These are phyloP conservation scores for Pseudonaja textilis DNA, from an alignment of 2,113 vertebrate species.

Conservation along the genomic window DNA sequence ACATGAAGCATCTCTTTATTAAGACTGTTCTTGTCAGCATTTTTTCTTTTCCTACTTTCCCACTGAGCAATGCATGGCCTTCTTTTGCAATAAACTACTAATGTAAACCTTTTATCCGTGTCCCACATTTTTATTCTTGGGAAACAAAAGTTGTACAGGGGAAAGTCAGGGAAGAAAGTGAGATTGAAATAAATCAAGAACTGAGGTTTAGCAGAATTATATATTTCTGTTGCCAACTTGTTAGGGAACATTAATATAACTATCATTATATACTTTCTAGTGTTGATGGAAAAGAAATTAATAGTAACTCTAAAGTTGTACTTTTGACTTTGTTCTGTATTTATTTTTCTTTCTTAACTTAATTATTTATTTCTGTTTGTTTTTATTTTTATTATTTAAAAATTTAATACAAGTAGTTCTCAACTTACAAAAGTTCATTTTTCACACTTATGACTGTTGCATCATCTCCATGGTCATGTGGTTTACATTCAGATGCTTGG, in stretches of 20 bases:
- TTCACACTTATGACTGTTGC: too few relatives aligned
- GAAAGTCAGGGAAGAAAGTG: too few relatives aligned
- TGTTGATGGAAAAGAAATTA: neutral
- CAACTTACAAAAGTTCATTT: too few relatives aligned
- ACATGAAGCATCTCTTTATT: slow-evolving; percentile 50
- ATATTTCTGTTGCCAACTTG: neutral
- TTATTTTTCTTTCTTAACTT: neutral
- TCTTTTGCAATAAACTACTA: neutral
- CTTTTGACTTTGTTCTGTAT: neutral
- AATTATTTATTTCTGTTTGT: neutral
- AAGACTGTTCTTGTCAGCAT: slow-evolving; percentile 37
- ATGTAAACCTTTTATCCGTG: neutral
- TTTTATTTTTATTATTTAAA: neutral
- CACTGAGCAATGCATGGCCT: neutral
- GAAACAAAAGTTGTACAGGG: neutral
- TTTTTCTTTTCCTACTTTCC: neutral
- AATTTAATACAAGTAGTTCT: too few relatives aligned
- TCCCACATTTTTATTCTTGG: neutral
- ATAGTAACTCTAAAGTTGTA: neutral
- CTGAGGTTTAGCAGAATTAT: neutral
- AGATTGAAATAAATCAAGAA: neutral
- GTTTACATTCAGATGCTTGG: too few relatives aligned
- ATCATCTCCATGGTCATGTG: too few relatives aligned
- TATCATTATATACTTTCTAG: neutral
- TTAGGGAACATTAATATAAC: neutral